These are phyloP conservation scores for Willowsia nigromaculata DNA, from an alignment of 2,888 invertebrate species.

Conservation along the genomic window DNA sequence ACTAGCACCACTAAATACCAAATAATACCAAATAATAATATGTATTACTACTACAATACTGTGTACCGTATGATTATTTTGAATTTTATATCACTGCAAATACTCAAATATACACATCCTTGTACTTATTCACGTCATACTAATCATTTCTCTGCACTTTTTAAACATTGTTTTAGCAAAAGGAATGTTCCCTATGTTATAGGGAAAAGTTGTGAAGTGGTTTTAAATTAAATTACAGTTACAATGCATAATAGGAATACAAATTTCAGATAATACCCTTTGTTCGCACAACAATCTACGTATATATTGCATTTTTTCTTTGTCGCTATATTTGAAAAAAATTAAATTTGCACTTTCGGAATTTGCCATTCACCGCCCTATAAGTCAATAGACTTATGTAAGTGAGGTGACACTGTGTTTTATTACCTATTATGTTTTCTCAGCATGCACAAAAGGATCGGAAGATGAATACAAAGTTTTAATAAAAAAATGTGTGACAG, in stretches of 20 bases:
- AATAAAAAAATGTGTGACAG: background rate
- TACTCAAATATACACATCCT: background rate
- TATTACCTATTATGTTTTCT: too few species aligned
- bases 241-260: background rate
- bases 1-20: slow-evolving; percentile 3
- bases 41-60: background rate
- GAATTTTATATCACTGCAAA: background rate
- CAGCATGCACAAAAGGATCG: background rate
- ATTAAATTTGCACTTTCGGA: background rate
- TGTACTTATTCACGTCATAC: background rate
- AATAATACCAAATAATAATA: background rate
- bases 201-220: background rate
- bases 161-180: background rate
- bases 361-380: background rate
- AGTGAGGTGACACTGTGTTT: background rate
- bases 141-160: background rate
- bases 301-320: background rate
- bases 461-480: background rate
- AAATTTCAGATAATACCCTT: background rate
- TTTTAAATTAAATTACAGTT: slow-evolving; percentile 1
- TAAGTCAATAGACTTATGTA: background rate
- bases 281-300: background rate
- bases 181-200: background rate
- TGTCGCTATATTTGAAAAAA: background rate
- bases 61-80: slow-evolving; percentile 25